Percentiles rank a stretch among this genome's conserved stretches.
These are phyloP conservation scores for Ceraclea dissimilis DNA, from an alignment of 2,888 invertebrate genomes.

Conservation along the genomic window DNA sequence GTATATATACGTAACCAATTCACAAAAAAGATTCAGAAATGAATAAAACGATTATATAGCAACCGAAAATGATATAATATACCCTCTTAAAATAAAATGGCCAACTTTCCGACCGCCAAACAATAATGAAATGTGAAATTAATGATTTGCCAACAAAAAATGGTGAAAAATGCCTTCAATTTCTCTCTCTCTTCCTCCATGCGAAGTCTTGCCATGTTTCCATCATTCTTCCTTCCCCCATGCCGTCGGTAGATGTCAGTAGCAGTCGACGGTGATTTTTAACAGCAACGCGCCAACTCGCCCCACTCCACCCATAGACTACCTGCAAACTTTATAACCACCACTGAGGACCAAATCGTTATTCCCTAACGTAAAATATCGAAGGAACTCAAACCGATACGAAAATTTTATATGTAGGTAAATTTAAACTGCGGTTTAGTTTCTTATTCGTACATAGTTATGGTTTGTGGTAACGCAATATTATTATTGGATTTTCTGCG, in stretches of 20 bases:
- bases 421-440: too few species aligned
- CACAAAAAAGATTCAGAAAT: too few species aligned
- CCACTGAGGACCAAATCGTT: background rate
- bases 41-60: too few species aligned
- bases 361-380: too few species aligned
- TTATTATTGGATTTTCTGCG: too few species aligned
- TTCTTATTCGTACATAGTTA: too few species aligned
- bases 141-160: background rate
- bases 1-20: too few species aligned
- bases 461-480: too few species aligned
- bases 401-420: too few species aligned
- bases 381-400: too few species aligned
- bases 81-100: too few species aligned
- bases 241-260: conserved; percentile 19
- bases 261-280: conserved; percentile 23
- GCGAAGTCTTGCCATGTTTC: background rate
- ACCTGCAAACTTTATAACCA: background rate
- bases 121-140: background rate
- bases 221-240: background rate
- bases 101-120: background rate
- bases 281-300: conserved; percentile 12
- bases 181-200: background rate
- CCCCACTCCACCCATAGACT: conserved; percentile 4
- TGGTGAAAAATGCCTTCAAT: background rate
- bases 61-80: too few species aligned